phyloP scores from a whole-genome alignment of 2,113 vertebrate genomes.

The Pitta sordida region DNA sequence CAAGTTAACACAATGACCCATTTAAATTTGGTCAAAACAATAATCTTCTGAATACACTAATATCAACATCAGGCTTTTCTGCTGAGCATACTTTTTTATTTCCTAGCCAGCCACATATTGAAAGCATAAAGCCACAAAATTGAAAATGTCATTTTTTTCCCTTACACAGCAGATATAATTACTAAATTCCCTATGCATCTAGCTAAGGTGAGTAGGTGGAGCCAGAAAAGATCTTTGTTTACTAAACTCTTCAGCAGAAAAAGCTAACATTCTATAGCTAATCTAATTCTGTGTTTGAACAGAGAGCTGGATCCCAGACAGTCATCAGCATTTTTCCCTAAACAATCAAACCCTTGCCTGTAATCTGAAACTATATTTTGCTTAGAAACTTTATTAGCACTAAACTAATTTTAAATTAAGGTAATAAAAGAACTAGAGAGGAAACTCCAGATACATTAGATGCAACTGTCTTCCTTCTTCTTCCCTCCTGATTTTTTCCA shows the following conservation, averaged over 20 bases:
- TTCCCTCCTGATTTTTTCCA: background rate
- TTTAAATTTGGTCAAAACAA: constrained; percentile 42
- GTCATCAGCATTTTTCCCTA: background rate
- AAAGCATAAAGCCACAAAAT: background rate
- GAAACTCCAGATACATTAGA: background rate
- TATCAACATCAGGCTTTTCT: background rate
- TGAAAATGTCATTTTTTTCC: background rate
- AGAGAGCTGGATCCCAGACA: constrained; percentile 20
- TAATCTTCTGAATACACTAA: background rate
- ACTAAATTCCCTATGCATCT: background rate
- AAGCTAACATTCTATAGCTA: constrained; percentile 14
- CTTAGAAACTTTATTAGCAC: constrained; percentile 26
- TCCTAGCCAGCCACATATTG: background rate
- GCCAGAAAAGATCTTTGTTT: constrained; percentile 47
- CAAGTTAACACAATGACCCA: constrained; percentile 52
- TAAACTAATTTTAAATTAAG: constrained; percentile 48
- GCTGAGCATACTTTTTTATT: constrained; percentile 17
- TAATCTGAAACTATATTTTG: constrained; percentile 41
- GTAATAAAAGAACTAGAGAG: constrained; percentile 21
- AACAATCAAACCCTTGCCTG: background rate
- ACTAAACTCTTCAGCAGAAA: background rate
- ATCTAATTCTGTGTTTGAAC: constrained; percentile 35
- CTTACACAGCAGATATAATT: constrained; percentile 3
- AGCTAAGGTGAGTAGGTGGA: constrained; percentile 34
- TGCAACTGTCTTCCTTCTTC: constrained; percentile 7